Evolutionary conservation across 2,888 invertebrate genomes (phyloP), one percentile per base, ranked within the genome.

Genomic region (Drosophila kuntzei): DNA sequence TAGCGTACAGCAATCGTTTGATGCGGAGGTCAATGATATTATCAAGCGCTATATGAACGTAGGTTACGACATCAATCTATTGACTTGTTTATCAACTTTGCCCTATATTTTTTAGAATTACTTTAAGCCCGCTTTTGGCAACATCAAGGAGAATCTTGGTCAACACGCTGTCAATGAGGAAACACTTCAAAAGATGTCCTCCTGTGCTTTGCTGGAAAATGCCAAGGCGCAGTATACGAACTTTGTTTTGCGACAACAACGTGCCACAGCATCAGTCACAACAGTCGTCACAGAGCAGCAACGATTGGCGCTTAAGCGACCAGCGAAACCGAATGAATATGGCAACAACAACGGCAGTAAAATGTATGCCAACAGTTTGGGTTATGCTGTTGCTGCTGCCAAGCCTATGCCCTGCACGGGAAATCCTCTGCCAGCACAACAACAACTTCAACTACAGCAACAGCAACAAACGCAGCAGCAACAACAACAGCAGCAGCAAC

Each of bases 21-120:
- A 95, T 88, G 93, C 94, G 79, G 95, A 95, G 81, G 93, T 95
- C 44, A 93, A 94, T 83, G 90, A 91, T 27, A 92, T 95, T 50
- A 93, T 95, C 55, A 93, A 94, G 77, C 93, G 93, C 74, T 95
- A 95, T 79, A 91, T 95, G 70, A 94, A 94, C 85, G 94, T 94
- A 90, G 78, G 72, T 70, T 46, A 9, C 6, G 9, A 1, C 8
- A 32, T 8, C 8, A 7, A 6, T 8, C 0, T 25, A 11, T 14
- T n/a, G 5, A 34, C 7, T 2, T 6, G 34, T n/a, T 32, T 4
- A 8, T 6, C 0, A 8, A 29, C 7, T 29, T 7, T 3, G 4
- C 9, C 1, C 5, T 51, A 68, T 59, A 39, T 91, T 91, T 91
- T 91, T 2, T 80, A 95, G 94, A 93, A 93, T 77, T 95, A 93